A percentile compares a stretch with the other conserved stretches of the same genome.
phyloP scores from a whole-genome alignment of 37 sponge, comb jelly and placozoan genomes.

The Dysidea cf. avara region DNA sequence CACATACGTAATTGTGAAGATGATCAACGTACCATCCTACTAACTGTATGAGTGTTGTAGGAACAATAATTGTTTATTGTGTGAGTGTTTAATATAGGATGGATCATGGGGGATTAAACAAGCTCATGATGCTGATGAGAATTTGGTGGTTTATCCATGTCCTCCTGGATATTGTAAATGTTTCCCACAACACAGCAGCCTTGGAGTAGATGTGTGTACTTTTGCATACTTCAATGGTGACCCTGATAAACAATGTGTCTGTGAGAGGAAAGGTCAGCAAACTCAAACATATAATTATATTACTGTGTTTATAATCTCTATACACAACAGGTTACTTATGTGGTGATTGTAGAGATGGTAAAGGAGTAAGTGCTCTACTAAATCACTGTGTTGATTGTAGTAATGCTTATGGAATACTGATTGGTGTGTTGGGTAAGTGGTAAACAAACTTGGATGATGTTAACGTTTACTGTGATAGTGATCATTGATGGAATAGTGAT shows the following conservation, averaged over 20 bases:
- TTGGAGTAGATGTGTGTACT: not conserved
- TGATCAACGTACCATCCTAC: slow-evolving; percentile 44
- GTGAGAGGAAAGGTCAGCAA: slow-evolving; percentile 12
- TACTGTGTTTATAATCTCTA: not conserved
- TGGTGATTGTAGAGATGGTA: slow-evolving; percentile 17
- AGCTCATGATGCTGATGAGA: not conserved
- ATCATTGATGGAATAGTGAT: no score
- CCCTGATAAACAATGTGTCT: slow-evolving; percentile 12
- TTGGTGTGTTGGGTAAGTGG: slow-evolving; percentile 20
- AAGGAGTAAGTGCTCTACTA: slow-evolving; percentile 14
- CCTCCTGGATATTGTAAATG: slow-evolving; percentile 42
- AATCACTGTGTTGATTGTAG: slow-evolving; percentile 53
- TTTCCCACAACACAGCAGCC: not conserved
- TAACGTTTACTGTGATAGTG: not conserved
- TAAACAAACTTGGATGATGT: slow-evolving; percentile 1
- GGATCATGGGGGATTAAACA: not conserved
- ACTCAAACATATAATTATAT: not conserved
- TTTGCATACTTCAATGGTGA: not conserved
- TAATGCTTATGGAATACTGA: slow-evolving; percentile 26
- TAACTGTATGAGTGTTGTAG: slow-evolving; percentile 11
- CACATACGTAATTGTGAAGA: slow-evolving; percentile 33
- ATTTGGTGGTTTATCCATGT: slow-evolving; percentile 6
- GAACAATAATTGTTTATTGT: no score
- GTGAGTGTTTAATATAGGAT: no score
- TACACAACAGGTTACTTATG: slow-evolving; percentile 12